These are phyloP conservation scores for Papilio xuthus DNA, from an alignment of 1,140 invertebrate species.

Conservation along the genomic window DNA sequence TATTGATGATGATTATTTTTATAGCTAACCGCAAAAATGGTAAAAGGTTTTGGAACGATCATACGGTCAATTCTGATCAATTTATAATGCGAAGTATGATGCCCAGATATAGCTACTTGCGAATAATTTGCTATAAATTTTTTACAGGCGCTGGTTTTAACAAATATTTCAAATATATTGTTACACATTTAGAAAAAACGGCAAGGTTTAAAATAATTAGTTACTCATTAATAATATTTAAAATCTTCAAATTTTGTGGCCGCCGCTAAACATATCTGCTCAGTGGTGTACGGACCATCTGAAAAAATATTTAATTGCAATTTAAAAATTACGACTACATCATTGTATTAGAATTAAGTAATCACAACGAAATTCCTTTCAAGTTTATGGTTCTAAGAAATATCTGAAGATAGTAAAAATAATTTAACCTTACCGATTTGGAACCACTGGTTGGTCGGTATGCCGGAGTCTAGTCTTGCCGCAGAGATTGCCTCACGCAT, in stretches of 20 bases:
- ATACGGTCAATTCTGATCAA: too few relatives aligned
- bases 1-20: not conserved
- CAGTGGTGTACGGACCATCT: conserved; percentile 30
- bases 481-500: conserved; percentile 86
- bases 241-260: conserved; percentile 36
- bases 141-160: not conserved
- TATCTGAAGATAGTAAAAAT: not conserved
- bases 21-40: not conserved
- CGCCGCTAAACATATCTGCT: conserved; percentile 28
- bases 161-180: not conserved
- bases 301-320: not conserved
- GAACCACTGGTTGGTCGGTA: conserved; percentile 56
- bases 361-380: not conserved
- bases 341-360: too few relatives aligned
- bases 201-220: too few relatives aligned
- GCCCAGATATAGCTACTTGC: too few relatives aligned
- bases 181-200: not conserved
- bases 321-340: not conserved
- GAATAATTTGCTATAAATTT: not conserved
- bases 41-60: not conserved
- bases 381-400: not conserved
- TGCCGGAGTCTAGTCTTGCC: conserved; percentile 82
- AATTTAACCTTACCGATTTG: conserved; percentile 45
- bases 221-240: conserved; percentile 20
- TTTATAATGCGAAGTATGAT: too few relatives aligned